Base-by-base conservation (phyloP, 2,888 invertebrate genomes). In the Caenorhabditis angaria region DNA sequence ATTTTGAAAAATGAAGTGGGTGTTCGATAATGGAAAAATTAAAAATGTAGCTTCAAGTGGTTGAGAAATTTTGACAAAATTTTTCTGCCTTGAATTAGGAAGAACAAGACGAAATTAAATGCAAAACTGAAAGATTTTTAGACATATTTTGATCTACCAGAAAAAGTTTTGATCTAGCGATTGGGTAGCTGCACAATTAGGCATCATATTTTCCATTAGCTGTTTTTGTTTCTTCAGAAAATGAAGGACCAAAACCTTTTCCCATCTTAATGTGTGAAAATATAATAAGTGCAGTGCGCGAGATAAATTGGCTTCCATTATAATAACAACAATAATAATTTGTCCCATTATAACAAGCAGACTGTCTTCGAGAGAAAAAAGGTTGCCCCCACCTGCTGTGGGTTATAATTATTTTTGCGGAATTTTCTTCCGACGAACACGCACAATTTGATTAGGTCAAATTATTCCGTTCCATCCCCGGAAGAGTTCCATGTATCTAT, bases 291-390 rank as follows among this genome's bases (percentile, higher is more conserved):
- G 41, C 41, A 41, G 41, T 41, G 41, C 41, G 41, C 41, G 41
- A 41, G 41, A 41, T 18, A 41, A 41, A 41, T 41, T 41, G 41
- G 41, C 41, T 41, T 41, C 41, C 41, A 41, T 41, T 41, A 41
- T 41, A 41, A 32, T 32, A 32, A 41, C 41, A 41, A 41, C 41
- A 41, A 41, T 41, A 41, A 41, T 14, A 41, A 41, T 41, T 41
- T 41, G 41, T 41, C 41, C 41, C 41, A 41, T 41, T 41, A 41
- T 41, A 41, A 41, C 3, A 41, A 41, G 41, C 41, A 41, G 41
- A 41, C 41, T 41, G 41, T 41, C 41, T 41, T n/a, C n/a, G n/a
- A n/a, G n/a, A n/a, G n/a, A n/a, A n/a, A 50, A 50, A 50, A 50
- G 50, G 50, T 50, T 22, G 14, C 32, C 10, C 32, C 41, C 41